A percentile compares a stretch with the other conserved stretches of the same genome.
phyloP scores from a whole-genome alignment of 2,797 vertebrate genomes.

The Eidolon dupreanum region DNA sequence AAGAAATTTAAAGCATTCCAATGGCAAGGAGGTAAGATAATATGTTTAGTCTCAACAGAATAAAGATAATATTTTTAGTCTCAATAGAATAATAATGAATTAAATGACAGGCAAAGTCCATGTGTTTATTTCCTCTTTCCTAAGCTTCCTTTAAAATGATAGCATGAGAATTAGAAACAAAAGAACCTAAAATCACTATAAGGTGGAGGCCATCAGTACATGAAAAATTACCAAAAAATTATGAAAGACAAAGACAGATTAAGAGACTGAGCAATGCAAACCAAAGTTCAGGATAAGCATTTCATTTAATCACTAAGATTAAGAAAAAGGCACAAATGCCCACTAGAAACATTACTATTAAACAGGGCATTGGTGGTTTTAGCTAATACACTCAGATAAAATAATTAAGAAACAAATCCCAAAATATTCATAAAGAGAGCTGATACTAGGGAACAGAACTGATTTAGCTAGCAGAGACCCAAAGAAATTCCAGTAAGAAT shows the following conservation, averaged over 20 bases:
- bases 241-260: background rate
- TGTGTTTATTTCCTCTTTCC: background rate
- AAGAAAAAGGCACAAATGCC: background rate
- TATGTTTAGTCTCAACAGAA: background rate
- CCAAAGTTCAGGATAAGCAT: background rate
- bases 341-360: background rate
- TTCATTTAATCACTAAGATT: background rate
- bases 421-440: background rate
- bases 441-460: background rate
- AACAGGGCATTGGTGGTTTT: background rate
- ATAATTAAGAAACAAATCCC: background rate
- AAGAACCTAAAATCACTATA: background rate
- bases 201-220: background rate
- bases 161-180: slow-evolving; percentile 20
- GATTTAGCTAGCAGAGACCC: background rate
- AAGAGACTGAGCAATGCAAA: background rate
- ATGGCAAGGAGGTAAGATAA: too few relatives aligned
- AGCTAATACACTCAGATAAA: background rate
- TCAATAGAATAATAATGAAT: background rate
- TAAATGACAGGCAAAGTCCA: background rate
- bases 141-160: slow-evolving; percentile 12
- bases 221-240: background rate
- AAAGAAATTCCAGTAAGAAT: background rate
- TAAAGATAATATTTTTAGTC: background rate
- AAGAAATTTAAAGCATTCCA: background rate